These are phyloP conservation scores for Rhabdornis inornatus DNA, from an alignment of 2,113 vertebrate genomes.

Conservation along the genomic window DNA sequence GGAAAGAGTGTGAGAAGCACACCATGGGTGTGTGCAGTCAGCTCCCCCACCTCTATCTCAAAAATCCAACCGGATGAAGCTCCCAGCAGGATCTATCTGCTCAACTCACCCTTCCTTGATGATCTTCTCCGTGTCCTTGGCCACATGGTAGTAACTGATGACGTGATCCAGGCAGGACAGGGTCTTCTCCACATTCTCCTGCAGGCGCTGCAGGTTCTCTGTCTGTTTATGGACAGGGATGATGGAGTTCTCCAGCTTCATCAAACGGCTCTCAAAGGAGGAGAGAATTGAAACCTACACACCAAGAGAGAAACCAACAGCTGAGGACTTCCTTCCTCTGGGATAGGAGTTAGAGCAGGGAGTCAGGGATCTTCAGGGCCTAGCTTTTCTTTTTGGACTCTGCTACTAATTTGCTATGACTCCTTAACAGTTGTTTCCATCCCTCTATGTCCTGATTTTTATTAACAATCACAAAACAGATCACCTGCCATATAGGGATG, in stretches of 20 bases:
- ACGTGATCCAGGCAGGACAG: conserved; percentile 93
- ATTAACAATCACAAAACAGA: background rate
- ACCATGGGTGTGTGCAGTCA: background rate
- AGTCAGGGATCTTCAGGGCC: background rate
- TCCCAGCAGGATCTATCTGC: background rate
- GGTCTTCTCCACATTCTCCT: conserved; percentile 96
- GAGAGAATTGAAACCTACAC: conserved; percentile 92
- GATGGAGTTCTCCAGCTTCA: conserved; percentile 98
- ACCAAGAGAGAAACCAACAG: background rate
- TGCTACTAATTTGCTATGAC: background rate
- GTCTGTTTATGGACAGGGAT: conserved; percentile 98
- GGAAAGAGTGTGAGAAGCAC: background rate
- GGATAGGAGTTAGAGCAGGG: background rate
- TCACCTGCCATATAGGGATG: background rate
- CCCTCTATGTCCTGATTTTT: background rate
- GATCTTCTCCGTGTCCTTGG: conserved; percentile 93
- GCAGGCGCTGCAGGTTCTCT: conserved; percentile 94
- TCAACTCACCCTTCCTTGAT: conserved; percentile 91
- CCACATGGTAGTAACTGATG: conserved; percentile 97
- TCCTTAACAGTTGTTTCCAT: background rate
- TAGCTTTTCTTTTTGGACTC: background rate
- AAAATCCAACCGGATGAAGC: background rate
- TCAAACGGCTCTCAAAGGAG: conserved; percentile 95
- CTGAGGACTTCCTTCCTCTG: background rate
- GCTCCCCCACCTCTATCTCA: background rate